phyloP scores from a whole-genome alignment of 1,140 invertebrate genomes.

The Gonatopus flavifemur region DNA sequence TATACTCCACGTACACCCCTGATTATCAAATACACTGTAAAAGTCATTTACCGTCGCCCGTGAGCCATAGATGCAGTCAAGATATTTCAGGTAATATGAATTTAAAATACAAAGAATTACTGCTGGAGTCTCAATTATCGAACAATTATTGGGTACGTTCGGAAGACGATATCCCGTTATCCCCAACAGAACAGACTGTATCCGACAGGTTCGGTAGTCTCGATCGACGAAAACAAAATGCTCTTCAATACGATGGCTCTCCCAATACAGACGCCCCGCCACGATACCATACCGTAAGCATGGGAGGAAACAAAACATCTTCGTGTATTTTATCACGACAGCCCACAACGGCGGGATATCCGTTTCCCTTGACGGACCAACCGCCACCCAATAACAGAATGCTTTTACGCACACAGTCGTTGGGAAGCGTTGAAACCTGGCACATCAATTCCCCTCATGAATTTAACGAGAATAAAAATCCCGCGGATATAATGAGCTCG shows the following conservation, averaged over 20 bases:
- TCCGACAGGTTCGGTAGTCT: conserved; percentile 64
- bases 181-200: conserved; percentile 36
- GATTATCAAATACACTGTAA: conserved; percentile 32
- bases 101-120: conserved; percentile 15
- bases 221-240: conserved; percentile 62
- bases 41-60: conserved; percentile 22
- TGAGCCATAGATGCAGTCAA: conserved; percentile 22
- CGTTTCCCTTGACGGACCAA: conserved; percentile 51
- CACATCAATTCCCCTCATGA: conserved; percentile 42
- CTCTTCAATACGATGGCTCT: conserved; percentile 36
- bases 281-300: conserved; percentile 40
- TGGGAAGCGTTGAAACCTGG: conserved; percentile 64
- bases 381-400: conserved; percentile 57
- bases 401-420: conserved; percentile 62
- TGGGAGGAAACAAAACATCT: conserved; percentile 25
- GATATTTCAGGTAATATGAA: conserved; percentile 18
- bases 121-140: conserved; percentile 29
- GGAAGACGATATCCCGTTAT: conserved; percentile 51
- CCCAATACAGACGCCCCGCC: conserved; percentile 35
- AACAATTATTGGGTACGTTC: conserved; percentile 46
- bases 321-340: conserved; percentile 14
- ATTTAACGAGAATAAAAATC: conserved; percentile 29
- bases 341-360: conserved; percentile 22
- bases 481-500: conserved; percentile 36
- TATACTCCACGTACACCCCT: conserved; percentile 26